These are phyloP conservation scores for Mormoops blainvillei DNA, from an alignment of 2,113 vertebrate species.

Conservation along the genomic window DNA sequence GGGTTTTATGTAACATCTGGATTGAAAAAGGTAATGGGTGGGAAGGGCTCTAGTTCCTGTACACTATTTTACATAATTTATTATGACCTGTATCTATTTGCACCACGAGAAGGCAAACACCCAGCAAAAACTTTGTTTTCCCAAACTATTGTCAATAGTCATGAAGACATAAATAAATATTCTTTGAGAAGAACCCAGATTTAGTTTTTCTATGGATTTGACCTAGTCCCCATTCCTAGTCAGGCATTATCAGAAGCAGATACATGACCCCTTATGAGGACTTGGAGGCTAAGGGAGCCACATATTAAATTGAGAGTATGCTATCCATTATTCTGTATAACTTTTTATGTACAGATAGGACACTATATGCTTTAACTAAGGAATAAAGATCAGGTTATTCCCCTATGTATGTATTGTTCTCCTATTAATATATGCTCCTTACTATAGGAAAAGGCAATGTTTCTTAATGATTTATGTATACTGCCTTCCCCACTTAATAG, in stretches of 20 bases:
- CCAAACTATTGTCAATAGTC: neutral
- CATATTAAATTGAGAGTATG: neutral
- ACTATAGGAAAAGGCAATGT: neutral
- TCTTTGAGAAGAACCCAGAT: neutral
- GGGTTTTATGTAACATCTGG: neutral
- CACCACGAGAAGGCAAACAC: neutral
- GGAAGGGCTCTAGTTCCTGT: neutral
- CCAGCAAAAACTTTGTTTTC: neutral
- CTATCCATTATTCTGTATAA: neutral
- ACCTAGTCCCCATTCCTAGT: neutral
- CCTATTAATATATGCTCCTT: neutral
- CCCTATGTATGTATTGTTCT: neutral
- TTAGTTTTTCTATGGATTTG: neutral
- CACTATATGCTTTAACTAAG: neutral
- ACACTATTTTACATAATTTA: neutral
- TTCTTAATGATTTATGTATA: neutral
- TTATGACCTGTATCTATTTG: neutral
- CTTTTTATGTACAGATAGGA: neutral
- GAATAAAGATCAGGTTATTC: neutral
- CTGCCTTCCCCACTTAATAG: neutral
- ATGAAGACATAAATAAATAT: neutral
- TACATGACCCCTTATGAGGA: neutral
- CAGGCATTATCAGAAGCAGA: neutral
- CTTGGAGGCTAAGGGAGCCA: neutral
- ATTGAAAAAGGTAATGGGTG: neutral